A percentile compares a stretch with the other conserved stretches of the same genome.
Conservation (phyloP, 2,113 vertebrate species). For the Varanus salvator region DNA sequence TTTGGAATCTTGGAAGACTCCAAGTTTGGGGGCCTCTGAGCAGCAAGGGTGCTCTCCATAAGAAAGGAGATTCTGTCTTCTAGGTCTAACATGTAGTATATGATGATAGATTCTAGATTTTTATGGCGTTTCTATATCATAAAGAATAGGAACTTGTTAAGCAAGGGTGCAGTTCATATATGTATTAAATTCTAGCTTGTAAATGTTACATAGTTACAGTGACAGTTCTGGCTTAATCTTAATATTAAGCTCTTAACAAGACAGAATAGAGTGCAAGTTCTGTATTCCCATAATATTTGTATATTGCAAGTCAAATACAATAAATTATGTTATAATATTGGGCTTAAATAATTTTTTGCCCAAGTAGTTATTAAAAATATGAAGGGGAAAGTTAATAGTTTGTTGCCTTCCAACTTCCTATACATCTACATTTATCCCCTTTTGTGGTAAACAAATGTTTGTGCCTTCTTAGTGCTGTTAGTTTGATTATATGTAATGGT, state of each 20-base stretch:
- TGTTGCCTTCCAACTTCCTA: conserved; percentile 72
- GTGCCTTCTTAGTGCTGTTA: conserved; percentile 57
- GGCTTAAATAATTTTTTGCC: background rate
- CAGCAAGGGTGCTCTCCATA: too few relatives aligned
- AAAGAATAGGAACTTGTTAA: too few relatives aligned
- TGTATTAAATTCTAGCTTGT: background rate
- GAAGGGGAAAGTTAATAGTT: conserved; percentile 79
- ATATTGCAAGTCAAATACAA: background rate
- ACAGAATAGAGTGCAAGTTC: background rate
- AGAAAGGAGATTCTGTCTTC: background rate
- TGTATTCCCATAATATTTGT: background rate
- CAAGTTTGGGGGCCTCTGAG: too few relatives aligned
- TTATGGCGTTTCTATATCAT: too few relatives aligned
- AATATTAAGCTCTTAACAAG: background rate
- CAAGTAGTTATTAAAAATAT: conserved; percentile 10
- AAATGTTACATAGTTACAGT: background rate
- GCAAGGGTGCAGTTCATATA: too few relatives aligned
- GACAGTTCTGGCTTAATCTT: background rate
- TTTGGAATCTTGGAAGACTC: too few relatives aligned
- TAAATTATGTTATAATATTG: background rate
- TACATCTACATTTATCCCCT: conserved; percentile 50
- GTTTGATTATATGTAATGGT: conserved; percentile 19
- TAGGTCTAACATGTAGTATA: background rate
- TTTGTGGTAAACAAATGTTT: conserved; percentile 60
- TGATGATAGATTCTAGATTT: background rate